Percentiles rank a stretch among this genome's conserved stretches.
Conservation (phyloP, 2,888 invertebrate genomes). For the Punctoribates punctum region DNA sequence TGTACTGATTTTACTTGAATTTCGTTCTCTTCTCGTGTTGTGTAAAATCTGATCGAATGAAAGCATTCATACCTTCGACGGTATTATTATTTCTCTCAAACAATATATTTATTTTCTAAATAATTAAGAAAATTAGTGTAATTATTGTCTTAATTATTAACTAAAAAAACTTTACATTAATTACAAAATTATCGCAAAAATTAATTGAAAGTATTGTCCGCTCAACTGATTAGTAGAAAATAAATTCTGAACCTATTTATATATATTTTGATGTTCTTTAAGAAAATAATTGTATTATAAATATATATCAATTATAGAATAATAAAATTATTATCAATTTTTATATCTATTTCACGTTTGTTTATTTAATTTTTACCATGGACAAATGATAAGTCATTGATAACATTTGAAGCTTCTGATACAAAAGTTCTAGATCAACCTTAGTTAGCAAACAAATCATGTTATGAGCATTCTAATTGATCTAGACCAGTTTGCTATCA, state of each 20-base stretch:
- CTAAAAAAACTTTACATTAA: background rate
- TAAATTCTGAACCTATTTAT: slow-evolving; percentile 1
- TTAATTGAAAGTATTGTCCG: slow-evolving; percentile 13
- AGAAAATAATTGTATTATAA: slow-evolving; percentile 8
- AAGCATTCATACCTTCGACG: background rate
- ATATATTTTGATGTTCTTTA: slow-evolving; percentile 31
- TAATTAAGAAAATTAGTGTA: background rate
- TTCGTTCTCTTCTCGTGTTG: background rate
- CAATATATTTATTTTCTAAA: slow-evolving; percentile 6
- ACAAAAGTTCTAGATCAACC: too few species aligned
- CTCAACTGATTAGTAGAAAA: background rate
- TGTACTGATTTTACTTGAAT: slow-evolving; percentile 16
- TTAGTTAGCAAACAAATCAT: too few species aligned
- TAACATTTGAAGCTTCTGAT: too few species aligned
- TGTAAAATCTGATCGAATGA: background rate
- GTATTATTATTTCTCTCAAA: slow-evolving; percentile 8
- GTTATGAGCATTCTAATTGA: too few species aligned
- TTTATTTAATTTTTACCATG: too few species aligned
- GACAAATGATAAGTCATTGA: too few species aligned
- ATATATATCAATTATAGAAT: slow-evolving; percentile 18
- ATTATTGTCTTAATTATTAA: background rate
- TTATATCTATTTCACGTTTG: background rate
- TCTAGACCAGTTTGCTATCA: too few species aligned
- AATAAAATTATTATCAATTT: slow-evolving; percentile 19
- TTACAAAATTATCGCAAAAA: slow-evolving; percentile 12